Percentiles rank a stretch among this genome's conserved stretches.
phyloP scores from a whole-genome alignment of 2,113 vertebrate species.

The Oenanthe melanoleuca region DNA sequence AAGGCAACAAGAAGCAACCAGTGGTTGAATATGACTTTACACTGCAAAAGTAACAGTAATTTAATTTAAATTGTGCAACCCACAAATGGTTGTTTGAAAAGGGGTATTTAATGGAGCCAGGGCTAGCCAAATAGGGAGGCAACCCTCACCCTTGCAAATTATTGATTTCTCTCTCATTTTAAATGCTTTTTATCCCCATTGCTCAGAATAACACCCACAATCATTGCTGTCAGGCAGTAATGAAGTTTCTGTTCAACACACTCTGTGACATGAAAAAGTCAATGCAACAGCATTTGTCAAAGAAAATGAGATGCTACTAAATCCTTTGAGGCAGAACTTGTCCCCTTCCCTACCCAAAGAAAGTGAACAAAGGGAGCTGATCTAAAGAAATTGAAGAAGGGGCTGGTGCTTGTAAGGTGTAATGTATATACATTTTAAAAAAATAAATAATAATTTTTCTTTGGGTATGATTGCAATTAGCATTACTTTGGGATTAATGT shows the following conservation, averaged over 20 bases:
- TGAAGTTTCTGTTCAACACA: slow-evolving; percentile 16
- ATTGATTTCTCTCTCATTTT: background rate
- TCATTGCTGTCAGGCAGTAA: slow-evolving; percentile 5
- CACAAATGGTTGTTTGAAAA: background rate
- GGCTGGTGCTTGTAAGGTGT: background rate
- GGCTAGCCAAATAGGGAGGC: background rate
- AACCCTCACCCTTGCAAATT: background rate
- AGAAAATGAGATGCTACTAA: background rate
- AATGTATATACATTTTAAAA: background rate
- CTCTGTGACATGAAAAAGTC: background rate
- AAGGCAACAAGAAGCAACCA: background rate
- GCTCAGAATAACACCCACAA: background rate
- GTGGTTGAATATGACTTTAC: background rate
- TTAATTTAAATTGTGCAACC: background rate
- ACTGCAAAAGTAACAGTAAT: background rate
- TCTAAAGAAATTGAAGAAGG: background rate
- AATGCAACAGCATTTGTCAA: slow-evolving; percentile 20
- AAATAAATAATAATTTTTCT: background rate
- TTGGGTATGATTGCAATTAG: background rate
- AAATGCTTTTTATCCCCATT: background rate
- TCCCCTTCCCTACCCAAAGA: background rate
- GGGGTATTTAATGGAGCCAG: background rate
- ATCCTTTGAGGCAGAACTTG: background rate
- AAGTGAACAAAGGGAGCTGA: background rate
- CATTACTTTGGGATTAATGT: background rate